Base-by-base conservation (phyloP, 2,113 vertebrate species). In the Struthidea cinerea region DNA sequence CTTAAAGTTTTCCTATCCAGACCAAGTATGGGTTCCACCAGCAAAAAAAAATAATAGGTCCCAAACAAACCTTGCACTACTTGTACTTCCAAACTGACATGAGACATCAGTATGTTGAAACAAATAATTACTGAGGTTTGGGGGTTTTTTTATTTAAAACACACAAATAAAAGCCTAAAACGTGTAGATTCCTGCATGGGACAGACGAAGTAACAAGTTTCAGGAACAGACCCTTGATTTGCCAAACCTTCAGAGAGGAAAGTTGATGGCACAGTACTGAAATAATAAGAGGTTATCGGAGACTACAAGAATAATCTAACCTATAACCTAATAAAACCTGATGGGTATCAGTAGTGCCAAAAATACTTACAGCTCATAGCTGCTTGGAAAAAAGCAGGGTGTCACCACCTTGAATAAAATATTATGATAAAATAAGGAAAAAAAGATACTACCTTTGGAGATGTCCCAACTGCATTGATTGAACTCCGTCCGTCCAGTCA, bases 321-420 rank as follows among this genome's bases (percentile, higher is more conserved):
- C 41, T 32, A 39, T 37, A 59, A 70, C 12, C 6, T 78, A 67
- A 52, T 20, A 60, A 75, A 92, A 76, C 11, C 41, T 56, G 33
- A 42, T 24, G 15, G 41, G 16, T 70, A 74, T 17, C 16, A 84
- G 26, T 19, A 56, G 50, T 52, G 15, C 27, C 42, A 89, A 63
- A 80, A 65, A 53, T 21, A 94, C 94, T 95, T 86, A 97, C 90
- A 84, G 56, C 49, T 94, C 24, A 14, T 84, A 90, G 89, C 47
- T 95, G 77, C 78, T 86, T 87, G 80, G 92, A 44, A 84, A 84
- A 88, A 87, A 86, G 52, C 93, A 97, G 67, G 82, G 70, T 61
- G 79, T 96, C 92, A 97, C 71, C 49, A 97, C 88, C 97, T 97
- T 64, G 16, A 84, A 93, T 37, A 50, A 96, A 96, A 92, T 77